Percentiles rank a stretch among this genome's conserved stretches.
These are phyloP conservation scores for Anolis carolinensis DNA, from an alignment of 2,113 vertebrate species.

Conservation along the genomic window DNA sequence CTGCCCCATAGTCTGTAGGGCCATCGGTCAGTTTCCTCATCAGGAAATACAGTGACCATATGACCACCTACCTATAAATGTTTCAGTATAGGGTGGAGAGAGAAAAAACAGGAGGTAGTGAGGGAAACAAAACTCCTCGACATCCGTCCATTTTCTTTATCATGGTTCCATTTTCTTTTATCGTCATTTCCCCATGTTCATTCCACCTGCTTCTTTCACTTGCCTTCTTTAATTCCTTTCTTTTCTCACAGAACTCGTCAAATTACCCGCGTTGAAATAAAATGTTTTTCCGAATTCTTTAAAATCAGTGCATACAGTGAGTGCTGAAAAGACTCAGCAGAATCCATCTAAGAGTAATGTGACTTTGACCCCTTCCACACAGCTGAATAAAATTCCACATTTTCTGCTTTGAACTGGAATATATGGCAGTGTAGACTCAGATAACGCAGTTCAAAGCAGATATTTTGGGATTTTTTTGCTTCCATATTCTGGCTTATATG, in stretches of 20 bases:
- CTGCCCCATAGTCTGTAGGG: background rate
- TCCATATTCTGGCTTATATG: no score
- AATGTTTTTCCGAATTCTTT: background rate
- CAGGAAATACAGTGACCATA: background rate
- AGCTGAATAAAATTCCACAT: no score
- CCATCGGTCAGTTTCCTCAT: background rate
- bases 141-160: background rate
- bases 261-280: background rate
- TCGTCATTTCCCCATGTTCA: background rate
- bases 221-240: background rate
- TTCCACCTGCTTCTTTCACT: background rate
- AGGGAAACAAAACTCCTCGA: background rate
- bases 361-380: no score
- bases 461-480: no score
- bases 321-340: no score
- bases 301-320: background rate
- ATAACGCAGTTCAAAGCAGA: no score
- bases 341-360: no score
- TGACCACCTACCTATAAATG: no score
- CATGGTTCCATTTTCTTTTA: background rate
- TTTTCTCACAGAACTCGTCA: background rate
- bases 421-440: no score
- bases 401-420: no score
- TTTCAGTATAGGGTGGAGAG: no score
- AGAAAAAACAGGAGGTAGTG: no score